Evolutionary conservation across 2,113 vertebrate species (phyloP).

Genomic region (Daboia siamensis): DNA sequence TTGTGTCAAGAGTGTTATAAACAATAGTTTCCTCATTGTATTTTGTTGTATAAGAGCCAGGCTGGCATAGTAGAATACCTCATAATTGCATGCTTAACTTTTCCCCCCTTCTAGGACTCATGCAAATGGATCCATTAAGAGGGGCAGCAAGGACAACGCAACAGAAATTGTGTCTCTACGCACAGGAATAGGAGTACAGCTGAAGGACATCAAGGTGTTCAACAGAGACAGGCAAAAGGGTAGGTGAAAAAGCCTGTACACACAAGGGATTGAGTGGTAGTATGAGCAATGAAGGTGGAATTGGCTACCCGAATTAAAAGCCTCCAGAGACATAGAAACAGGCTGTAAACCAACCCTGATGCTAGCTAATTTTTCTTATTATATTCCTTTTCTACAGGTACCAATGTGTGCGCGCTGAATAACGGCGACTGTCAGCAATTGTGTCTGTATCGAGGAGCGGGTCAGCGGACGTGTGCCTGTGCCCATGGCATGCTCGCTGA

Average conservation of each 20-base stretch:
- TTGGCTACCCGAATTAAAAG: not conserved
- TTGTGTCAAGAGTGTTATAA: not conserved
- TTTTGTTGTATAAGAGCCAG: not conserved
- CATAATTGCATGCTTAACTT: rapidly evolving
- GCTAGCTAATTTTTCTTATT: not conserved
- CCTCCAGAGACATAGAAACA: not conserved
- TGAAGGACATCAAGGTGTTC: slow-evolving; percentile 98
- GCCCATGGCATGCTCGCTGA: slow-evolving; percentile 94
- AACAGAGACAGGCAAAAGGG: slow-evolving; percentile 92
- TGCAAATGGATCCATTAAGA: slow-evolving; percentile 95
- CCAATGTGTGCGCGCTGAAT: slow-evolving; percentile 86
- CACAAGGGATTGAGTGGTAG: not conserved
- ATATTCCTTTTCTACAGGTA: slow-evolving; percentile 69
- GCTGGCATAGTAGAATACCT: rapidly evolving
- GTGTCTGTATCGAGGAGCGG: slow-evolving; percentile 84
- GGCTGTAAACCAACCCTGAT: not conserved
- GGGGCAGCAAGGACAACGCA: slow-evolving; percentile 93
- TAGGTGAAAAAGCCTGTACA: slow-evolving; percentile 29
- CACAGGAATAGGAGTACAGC: slow-evolving; percentile 91
- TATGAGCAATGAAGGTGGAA: not conserved
- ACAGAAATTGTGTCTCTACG: slow-evolving; percentile 89
- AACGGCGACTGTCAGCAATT: slow-evolving; percentile 93
- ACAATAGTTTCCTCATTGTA: not conserved
- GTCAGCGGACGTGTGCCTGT: slow-evolving; percentile 84
- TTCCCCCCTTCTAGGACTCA: slow-evolving; percentile 77